Base-by-base conservation (phyloP, 2,888 invertebrate genomes). In the Galerucella nymphaeae region DNA sequence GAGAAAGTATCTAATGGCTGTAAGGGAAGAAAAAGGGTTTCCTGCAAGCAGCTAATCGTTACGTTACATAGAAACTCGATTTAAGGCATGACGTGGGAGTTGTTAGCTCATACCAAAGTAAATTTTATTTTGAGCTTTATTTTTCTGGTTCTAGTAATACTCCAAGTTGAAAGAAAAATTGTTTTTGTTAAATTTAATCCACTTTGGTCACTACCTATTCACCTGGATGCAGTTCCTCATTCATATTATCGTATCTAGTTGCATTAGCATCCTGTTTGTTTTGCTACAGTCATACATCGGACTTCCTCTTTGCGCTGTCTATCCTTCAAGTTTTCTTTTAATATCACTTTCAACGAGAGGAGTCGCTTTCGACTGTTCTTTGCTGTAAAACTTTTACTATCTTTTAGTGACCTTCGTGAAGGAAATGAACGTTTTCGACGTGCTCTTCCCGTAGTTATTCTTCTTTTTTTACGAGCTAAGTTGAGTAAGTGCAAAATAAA, bases 251-350 rank as follows among this genome's bases (percentile, higher is more conserved):
- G 18, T 10, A 61, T 61, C 61, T 63, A 70, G 57, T 4, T 73
- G 73, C 73, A 78, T 79, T 79, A 77, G 70, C 77, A 76, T 76
- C 76, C 66, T 79, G 78, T 84, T 84, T 86, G 86, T 86, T 86
- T 85, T 86, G 86, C 81, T 86, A 85, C 82, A 82, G 81, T 81
- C 82, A 81, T 85, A 82, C 85, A 85, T 85, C 85, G 83, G 81
- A 78, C 82, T 81, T 82, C 82, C 79, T 82, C 83, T 80, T 82
- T 84, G 70, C 72, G 48, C 73, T 76, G 79, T 75, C 77, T 82
- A 80, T 84, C 83, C 84, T 83, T 81, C 80, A 76, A 80, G 73
- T 82, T 81, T 78, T 73, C 75, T 75, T 74, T 72, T 74, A 73
- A 75, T 77, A 73, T 75, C 75, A 71, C 75, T 76, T 76, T 76